Base-by-base conservation (phyloP, 2,797 vertebrate species). In the Pelochelys cantorii region DNA sequence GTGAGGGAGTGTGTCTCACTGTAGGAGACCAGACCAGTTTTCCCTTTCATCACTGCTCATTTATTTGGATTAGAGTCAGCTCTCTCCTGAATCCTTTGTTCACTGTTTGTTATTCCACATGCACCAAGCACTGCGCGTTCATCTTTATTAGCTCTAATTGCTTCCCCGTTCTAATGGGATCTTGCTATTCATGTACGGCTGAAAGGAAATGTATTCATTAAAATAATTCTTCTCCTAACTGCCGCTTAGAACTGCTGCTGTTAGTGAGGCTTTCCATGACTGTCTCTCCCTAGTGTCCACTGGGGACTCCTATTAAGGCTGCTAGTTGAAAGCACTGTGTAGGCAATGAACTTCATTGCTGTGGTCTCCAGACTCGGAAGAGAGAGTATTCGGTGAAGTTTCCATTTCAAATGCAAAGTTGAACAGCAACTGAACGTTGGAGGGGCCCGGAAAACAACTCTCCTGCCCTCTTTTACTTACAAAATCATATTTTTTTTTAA, bases 71-170 rank as follows among this genome's bases (percentile, higher is more conserved):
- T 97, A 97, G 95, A 96, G 96, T 92, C 83, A 94, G 96, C 91
- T 96, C 96, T 95, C 97, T 96, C 90, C 83, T 82, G 95, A 96
- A 96, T 62, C 94, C 96, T 97, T 98, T 98, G 95, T 97, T 93
- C 93, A 20, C 95, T 97, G 97, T 97, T 98, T 98, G 97, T 97
- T 98, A 98, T 98, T 98, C 98, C 55, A 88, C 95, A 93, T 62
- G 97, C 96, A 93, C 96, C 31, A 89, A 87, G 95, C 20, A 55
- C 97, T 86, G 95, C 52, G 83, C 96, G 96, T 98, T 98, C 98
- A 98, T 98, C 98, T 98, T 98, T 98, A 98, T 98, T 98, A 98
- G 97, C 97, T 98, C 98, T 98, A 98, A 98, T 98, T 98, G 98
- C 98, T 98, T 98, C 97, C 97, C 97, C 87, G 79, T 98, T 98